These are phyloP conservation scores for Lucifuga dentata DNA, from an alignment of 2,113 vertebrate genomes.

Conservation along the genomic window DNA sequence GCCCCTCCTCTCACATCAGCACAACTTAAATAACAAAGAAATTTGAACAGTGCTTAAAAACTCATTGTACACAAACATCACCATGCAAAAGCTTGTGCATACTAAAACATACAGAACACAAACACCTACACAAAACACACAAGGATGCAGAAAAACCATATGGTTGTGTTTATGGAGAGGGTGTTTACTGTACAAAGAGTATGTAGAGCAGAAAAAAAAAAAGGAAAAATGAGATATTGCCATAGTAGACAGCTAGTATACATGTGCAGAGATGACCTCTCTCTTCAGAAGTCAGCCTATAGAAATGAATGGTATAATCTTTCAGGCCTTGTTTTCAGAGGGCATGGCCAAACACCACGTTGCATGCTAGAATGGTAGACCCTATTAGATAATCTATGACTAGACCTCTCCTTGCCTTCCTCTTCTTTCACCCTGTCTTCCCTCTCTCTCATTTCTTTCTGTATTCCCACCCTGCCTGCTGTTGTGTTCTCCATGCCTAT, in stretches of 20 bases:
- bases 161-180: slow-evolving; percentile 73
- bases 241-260: slow-evolving; percentile 79
- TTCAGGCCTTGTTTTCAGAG: slow-evolving; percentile 80
- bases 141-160: slow-evolving; percentile 74
- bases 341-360: slow-evolving; percentile 92
- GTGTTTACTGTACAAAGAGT: slow-evolving; percentile 74
- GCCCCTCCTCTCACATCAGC: slow-evolving; percentile 54
- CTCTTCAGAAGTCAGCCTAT: slow-evolving; percentile 74
- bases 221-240: slow-evolving; percentile 67
- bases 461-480: slow-evolving; percentile 75
- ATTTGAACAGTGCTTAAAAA: slow-evolving; percentile 27
- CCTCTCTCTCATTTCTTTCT: slow-evolving; percentile 72
- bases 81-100: slow-evolving; percentile 51
- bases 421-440: slow-evolving; percentile 61
- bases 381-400: slow-evolving; percentile 76
- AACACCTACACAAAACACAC: slow-evolving; percentile 43
- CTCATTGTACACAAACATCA: slow-evolving; percentile 49
- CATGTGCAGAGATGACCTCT: slow-evolving; percentile 70
- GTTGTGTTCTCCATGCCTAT: slow-evolving; percentile 79
- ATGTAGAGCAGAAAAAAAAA: slow-evolving; percentile 60
- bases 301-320: slow-evolving; percentile 73
- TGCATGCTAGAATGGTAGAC: slow-evolving; percentile 96
- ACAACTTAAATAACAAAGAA: slow-evolving; percentile 42
- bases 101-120: slow-evolving; percentile 43
- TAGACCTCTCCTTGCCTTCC: slow-evolving; percentile 77